These are phyloP conservation scores for Dufourea novaeangliae DNA, from an alignment of 1,140 invertebrate species.

Conservation along the genomic window DNA sequence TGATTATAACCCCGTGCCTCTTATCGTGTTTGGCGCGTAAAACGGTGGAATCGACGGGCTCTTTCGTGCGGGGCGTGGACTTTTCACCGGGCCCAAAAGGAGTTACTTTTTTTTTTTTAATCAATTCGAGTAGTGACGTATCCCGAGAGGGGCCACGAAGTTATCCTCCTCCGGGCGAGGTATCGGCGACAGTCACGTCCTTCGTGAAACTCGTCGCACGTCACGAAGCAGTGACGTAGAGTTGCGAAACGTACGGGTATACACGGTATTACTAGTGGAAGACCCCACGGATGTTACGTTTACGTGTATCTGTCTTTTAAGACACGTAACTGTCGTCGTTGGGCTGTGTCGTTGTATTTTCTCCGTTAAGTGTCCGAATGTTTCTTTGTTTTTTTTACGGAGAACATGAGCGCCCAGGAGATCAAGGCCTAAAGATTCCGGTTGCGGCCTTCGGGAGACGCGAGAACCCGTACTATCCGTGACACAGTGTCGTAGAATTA, in stretches of 20 bases:
- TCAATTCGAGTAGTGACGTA: neutral
- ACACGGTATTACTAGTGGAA: neutral
- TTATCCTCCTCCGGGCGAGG: slow-evolving; percentile 3
- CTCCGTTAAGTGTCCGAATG: too few relatives aligned
- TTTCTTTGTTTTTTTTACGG: neutral
- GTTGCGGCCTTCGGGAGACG: slow-evolving; percentile 29
- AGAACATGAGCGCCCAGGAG: neutral
- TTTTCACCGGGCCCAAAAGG: neutral
- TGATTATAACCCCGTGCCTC: neutral
- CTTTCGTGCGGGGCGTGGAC: neutral
- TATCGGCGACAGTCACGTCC: slow-evolving; percentile 3
- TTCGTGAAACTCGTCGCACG: slow-evolving; percentile 29
- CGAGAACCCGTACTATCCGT: slow-evolving; percentile 11
- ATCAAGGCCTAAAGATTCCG: neutral
- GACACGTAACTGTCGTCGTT: too few relatives aligned
- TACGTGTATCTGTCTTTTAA: neutral
- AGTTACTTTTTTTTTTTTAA: neutral
- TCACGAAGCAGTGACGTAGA: slow-evolving; percentile 28
- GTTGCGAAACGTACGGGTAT: neutral
- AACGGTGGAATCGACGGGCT: too few relatives aligned
- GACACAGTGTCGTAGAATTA: slow-evolving; percentile 46
- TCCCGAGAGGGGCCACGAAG: neutral
- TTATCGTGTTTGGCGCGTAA: neutral
- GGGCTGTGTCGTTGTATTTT: neutral
- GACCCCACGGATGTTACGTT: neutral